Conservation (phyloP, 2,797 vertebrate species). For the Thaleichthys pacificus region DNA sequence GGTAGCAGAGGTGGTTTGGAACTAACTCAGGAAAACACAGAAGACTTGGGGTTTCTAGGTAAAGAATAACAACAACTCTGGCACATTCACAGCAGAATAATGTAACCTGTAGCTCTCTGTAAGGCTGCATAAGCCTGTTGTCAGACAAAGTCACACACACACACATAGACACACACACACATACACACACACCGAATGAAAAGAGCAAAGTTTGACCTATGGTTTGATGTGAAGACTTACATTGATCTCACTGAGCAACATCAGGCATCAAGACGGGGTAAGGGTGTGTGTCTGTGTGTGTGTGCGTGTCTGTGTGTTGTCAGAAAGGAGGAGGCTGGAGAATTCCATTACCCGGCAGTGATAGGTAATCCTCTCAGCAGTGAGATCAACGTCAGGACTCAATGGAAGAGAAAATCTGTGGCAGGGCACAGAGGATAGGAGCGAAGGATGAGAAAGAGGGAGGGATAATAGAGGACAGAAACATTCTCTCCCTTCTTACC, state of each 20-base stretch:
- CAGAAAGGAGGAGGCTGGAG: not conserved
- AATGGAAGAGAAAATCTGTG: slow-evolving; percentile 1
- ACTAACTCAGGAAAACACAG: not conserved
- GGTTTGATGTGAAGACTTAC: too few species aligned
- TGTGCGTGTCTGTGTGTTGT: too few species aligned
- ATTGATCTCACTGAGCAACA: too few species aligned
- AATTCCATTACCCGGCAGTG: not conserved
- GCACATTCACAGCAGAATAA: not conserved
- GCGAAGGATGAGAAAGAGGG: too few species aligned
- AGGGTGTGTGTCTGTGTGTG: too few species aligned
- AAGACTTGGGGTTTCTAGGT: not conserved
- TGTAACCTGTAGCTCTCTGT: not conserved
- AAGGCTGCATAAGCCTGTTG: not conserved
- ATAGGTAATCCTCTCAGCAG: slow-evolving; percentile 1
- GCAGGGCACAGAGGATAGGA: too few species aligned
- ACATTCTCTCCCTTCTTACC: not conserved
- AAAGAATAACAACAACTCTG: not conserved
- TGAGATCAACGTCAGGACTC: not conserved
- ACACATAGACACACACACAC: too few species aligned
- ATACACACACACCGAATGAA: not conserved
- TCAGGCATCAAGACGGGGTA: too few species aligned
- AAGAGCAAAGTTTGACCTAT: not conserved
- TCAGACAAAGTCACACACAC: not conserved
- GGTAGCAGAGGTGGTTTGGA: not conserved
- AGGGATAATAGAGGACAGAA: not conserved